A percentile compares a stretch with the other conserved stretches of the same genome.
These are phyloP conservation scores for Castor canadensis DNA, from an alignment of 2,113 vertebrate genomes.

Conservation along the genomic window DNA sequence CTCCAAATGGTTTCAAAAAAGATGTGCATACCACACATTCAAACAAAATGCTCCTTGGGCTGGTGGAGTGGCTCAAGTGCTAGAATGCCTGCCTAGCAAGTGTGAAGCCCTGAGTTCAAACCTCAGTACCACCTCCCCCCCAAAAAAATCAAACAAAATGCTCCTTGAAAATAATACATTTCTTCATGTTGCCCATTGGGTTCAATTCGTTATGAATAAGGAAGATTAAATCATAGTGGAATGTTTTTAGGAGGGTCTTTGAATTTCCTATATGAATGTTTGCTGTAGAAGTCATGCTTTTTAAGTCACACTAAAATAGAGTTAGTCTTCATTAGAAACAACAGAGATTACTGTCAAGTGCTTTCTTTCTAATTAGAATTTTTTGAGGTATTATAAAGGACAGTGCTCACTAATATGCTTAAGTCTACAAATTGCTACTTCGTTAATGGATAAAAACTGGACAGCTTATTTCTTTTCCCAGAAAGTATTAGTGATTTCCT, in stretches of 20 bases:
- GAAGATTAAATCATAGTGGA: not conserved
- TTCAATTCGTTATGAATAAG: not conserved
- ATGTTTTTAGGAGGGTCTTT: constrained; percentile 21
- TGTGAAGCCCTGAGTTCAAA: no score
- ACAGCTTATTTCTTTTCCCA: constrained; percentile 58
- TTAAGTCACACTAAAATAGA: not conserved
- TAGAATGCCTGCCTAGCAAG: no score
- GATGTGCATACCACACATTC: not conserved
- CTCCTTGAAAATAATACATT: not conserved
- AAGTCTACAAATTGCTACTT: constrained; percentile 44
- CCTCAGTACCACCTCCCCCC: no score
- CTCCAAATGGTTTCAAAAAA: not conserved
- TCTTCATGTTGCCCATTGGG: not conserved
- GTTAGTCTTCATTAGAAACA: constrained; percentile 19
- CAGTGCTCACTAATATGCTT: constrained; percentile 6
- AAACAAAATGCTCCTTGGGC: not conserved
- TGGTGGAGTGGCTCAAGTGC: no score
- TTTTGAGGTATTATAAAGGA: constrained; percentile 48
- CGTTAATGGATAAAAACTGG: constrained; percentile 45
- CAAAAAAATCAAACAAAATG: not conserved
- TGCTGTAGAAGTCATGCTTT: constrained; percentile 45
- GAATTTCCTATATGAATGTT: not conserved
- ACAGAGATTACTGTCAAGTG: not conserved
- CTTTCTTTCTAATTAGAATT: constrained; percentile 13
- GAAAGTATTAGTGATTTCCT: constrained; percentile 71